Evolutionary conservation across 2,113 vertebrate genomes (phyloP), one percentile per base, ranked within the genome.

Genomic region (Ptychochromis oligacanthus): DNA sequence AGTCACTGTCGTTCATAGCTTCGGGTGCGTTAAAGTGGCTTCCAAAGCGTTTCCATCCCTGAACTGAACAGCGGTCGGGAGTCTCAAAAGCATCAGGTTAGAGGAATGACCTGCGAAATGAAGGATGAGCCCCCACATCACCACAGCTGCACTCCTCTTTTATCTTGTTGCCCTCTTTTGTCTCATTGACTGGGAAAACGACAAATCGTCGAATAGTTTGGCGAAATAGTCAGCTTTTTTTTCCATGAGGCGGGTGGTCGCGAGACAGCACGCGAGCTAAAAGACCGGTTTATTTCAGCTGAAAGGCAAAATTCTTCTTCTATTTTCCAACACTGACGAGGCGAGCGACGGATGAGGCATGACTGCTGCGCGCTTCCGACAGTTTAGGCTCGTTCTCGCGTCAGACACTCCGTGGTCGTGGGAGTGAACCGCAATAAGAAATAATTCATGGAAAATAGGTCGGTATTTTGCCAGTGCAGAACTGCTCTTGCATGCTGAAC

Each of bases 391-490:
- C 93, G 93, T 62, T 24, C 92, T n/a, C 77, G 84, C 34, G 28
- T 70, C 89, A 87, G 88, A 90, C 86, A 76, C 85, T 81, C 83
- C 60, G 88, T 83, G 88, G 86, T 78, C 60, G 91, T 92, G 92
- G 89, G 94, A 93, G 92, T 92, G 91, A 90, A 89, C 87, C 86
- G 92, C 92, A 91, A 91, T 89, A 61, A 93, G 87, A 87, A 93
- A 93, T 93, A 90, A 95, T 94, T 95, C 87, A 95, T 93, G 84
- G 80, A 78, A 79, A 93, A 90, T 78, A 90, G 82, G 81, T 84
- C 77, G 77, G 67, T 70, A 28, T 83, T 81, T 89, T 72, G 43
- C 38, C 46, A 24, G 61, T 81, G 62, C 28, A 28, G 22, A 75
- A 9, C 59, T 64, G 86, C 58, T 55, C 38, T 34, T 80, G 72